Evolutionary conservation across 2,113 vertebrate genomes (phyloP), one percentile per base, ranked within the genome.

Genomic region (Cebus imitator): DNA sequence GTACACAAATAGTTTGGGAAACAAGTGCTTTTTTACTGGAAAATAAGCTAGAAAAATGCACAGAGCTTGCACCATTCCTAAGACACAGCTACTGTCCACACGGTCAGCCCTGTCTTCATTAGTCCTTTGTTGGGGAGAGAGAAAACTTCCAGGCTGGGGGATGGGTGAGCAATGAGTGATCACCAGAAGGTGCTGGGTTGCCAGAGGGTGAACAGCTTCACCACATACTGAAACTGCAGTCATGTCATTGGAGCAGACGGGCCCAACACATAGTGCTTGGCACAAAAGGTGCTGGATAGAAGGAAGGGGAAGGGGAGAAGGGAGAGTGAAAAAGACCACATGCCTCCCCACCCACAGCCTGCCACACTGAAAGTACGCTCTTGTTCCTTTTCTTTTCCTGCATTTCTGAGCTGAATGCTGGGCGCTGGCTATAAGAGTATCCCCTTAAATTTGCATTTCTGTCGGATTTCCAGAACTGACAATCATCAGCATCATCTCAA

Each of bases 41-140:
- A 78, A 79, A 45, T 66, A 8, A 70, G 6, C 30, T 84, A 45
- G 32, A 64, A 88, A 97, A 95, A 90, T 16, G 17, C 57, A 76
- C 68, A 83, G 10, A 82, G 8, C 21, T 58, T 35, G 25, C 5
- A 20, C 37, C 23, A 73, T 64, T 32, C 57, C 52, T 92, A 35
- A 73, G 23, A 88, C 4, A 57, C 35, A 57, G 80, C 13, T 58
- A 40, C 52, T 40, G 23, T 32, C 8, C 58, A 89, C 11, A 17
- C 21, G 8, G 17, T 23, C 7, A 27, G 75, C 16, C 40, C 50
- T 32, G 9, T n/a, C 57, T 6, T 45, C 9, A 30, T 68, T 2
- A n/a, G 61, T 30, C 14, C 17, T 58, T 3, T 37, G 43, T 27
- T 8, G 21, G 87, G 25, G 30, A 25, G 16, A 76, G 73, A 58